Evolutionary conservation across 2,888 invertebrate species (phyloP).

Genomic region (Strigamia transsilvanica): DNA sequence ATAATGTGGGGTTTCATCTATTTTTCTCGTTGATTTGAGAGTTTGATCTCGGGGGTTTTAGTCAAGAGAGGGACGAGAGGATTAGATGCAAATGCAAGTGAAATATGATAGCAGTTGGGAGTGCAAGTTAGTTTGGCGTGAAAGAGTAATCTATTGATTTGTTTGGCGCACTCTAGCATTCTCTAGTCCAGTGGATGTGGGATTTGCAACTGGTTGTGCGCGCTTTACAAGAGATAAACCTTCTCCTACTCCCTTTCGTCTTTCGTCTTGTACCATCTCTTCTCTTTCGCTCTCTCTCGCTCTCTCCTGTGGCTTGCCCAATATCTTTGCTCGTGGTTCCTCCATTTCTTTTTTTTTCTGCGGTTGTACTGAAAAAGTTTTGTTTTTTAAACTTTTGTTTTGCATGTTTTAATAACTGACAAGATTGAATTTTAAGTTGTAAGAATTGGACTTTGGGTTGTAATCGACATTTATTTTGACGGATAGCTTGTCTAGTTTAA

Average conservation of each 20-base stretch:
- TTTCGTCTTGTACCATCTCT: constrained; percentile 17
- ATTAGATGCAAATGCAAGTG: constrained; percentile 49
- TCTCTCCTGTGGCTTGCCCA: constrained; percentile 14
- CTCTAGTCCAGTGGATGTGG: constrained; percentile 46
- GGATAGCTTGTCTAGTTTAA: constrained; percentile 28
- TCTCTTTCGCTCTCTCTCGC: not conserved
- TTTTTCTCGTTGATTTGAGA: constrained; percentile 40
- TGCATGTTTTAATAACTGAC: too few relatives aligned
- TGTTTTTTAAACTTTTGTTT: constrained; percentile 14
- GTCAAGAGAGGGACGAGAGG: constrained; percentile 10
- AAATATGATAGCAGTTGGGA: constrained; percentile 48
- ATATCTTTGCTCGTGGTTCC: not conserved
- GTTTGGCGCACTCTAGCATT: constrained; percentile 45
- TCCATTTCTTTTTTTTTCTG: not conserved
- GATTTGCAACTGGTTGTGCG: constrained; percentile 44
- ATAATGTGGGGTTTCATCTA: constrained; percentile 9
- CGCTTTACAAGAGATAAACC: constrained; percentile 44
- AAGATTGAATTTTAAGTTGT: not conserved
- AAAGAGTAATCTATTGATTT: constrained; percentile 49
- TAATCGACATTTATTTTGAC: not conserved
- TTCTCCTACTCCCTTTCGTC: constrained; percentile 27
- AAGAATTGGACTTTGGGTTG: constrained; percentile 6
- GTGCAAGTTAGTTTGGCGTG: constrained; percentile 49
- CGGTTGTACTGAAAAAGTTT: not conserved
- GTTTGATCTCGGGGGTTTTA: constrained; percentile 28